Evolutionary conservation across 2,888 invertebrate genomes (phyloP).

Genomic region (Polydrusus tereticollis): DNA sequence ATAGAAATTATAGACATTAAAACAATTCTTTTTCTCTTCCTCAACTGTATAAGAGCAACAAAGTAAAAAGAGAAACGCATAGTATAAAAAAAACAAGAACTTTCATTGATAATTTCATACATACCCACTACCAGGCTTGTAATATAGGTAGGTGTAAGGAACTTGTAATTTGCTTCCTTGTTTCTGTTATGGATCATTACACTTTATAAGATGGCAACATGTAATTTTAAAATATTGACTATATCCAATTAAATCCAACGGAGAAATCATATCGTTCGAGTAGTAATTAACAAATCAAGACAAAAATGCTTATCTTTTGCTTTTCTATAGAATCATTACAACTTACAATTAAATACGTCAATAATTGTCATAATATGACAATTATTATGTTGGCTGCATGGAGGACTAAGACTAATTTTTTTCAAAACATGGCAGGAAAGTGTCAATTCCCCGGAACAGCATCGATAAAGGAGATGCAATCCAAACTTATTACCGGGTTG

Average conservation of each 20-base stretch:
- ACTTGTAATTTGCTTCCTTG: conserved; percentile 26
- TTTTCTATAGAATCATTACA: too few species aligned
- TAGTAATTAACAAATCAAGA: neutral
- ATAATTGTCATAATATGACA: too few species aligned
- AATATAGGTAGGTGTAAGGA: conserved; percentile 19
- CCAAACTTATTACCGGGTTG: too few species aligned
- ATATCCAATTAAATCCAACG: neutral
- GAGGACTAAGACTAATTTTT: too few species aligned
- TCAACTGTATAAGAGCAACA: conserved; percentile 1
- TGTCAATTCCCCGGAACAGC: too few species aligned
- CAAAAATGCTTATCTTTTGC: neutral
- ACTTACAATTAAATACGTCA: too few species aligned
- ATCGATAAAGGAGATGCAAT: too few species aligned
- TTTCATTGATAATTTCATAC: conserved; percentile 32
- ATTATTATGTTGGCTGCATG: too few species aligned
- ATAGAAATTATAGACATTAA: neutral
- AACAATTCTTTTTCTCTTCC: neutral
- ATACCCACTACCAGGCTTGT: conserved; percentile 20
- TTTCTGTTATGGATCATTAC: conserved; percentile 25
- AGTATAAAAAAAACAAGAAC: conserved; percentile 3
- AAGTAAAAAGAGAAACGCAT: neutral
- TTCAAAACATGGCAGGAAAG: too few species aligned
- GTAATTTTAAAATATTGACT: conserved; percentile 8
- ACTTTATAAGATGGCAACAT: conserved; percentile 19
- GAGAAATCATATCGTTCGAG: neutral